Evolutionary conservation across 1,140 invertebrate genomes (phyloP), one percentile per base, ranked within the genome.

Genomic region (Musca domestica): DNA sequence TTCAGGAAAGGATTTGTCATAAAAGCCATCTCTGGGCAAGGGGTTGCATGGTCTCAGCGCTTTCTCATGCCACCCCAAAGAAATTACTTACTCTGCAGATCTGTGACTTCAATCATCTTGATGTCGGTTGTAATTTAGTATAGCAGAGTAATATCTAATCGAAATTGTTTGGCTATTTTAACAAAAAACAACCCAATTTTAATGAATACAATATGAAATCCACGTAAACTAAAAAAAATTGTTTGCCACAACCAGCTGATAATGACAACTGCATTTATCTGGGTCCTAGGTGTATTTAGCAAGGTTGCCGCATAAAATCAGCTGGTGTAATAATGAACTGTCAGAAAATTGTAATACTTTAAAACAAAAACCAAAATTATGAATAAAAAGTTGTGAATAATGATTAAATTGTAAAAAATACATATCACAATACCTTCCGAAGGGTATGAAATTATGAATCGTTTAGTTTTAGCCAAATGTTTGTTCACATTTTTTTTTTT

Each of bases 41-140:
- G 63, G 12, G n/a, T 27, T 34, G 17, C n/a, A n/a, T 23, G 54
- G 56, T 54, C 22, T n/a, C 20, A 12, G 61, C 27, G 51, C 69
- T 67, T 25, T 47, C 65, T 63, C 34, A 41, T 41, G 34, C 10
- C 10, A 12, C 34, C n/a, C n/a, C n/a, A n/a, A n/a, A n/a, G n/a
- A n/a, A n/a, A 41, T 41, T 71, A 85, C 86, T 85, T 83, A 90
- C 89, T 92, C 86, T 91, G 86, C 71, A 91, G 85, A 76, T 91
- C 89, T 72, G 87, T 87, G 67, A 90, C 85, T 83, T 91, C 88
- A 74, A 91, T 89, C 89, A 91, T 91, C 70, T 69, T 83, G 14
- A 12, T 22, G 4, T 7, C n/a, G n/a, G 17, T 10, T 65, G 5
- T 58, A 20, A 46, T 54, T 51, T 41, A 41, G 34, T 41, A 12